phyloP scores from a whole-genome alignment of 2,113 vertebrate species.

The Prunella fulvescens region DNA sequence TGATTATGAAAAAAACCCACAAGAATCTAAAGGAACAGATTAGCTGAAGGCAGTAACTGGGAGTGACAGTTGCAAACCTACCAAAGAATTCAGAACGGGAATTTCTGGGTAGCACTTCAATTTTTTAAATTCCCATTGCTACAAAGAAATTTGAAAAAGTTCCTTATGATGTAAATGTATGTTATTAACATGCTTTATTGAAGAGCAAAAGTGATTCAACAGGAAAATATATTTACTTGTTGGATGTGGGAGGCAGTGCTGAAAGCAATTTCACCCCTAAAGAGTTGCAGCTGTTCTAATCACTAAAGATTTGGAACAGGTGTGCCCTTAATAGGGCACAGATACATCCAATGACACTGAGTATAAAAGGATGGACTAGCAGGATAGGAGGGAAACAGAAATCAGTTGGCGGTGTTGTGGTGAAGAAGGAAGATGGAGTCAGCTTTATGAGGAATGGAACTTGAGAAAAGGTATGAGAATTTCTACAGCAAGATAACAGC shows the following conservation, averaged over 20 bases:
- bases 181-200: neutral
- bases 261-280: no score
- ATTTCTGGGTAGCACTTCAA: neutral
- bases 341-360: no score
- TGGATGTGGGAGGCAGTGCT: neutral
- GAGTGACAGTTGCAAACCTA: neutral
- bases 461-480: no score
- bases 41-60: neutral
- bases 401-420: no score
- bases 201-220: neutral
- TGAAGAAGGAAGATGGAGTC: no score
- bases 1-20: neutral
- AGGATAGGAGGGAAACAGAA: no score
- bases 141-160: neutral
- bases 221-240: neutral
- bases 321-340: no score
- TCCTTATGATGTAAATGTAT: neutral
- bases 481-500: no score
- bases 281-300: no score
- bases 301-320: no score
- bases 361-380: no score
- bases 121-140: neutral
- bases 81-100: neutral
- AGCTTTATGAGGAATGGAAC: no score
- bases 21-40: neutral